These are phyloP conservation scores for Drosophila stalkeri DNA, from an alignment of 2,888 invertebrate species.

Conservation along the genomic window DNA sequence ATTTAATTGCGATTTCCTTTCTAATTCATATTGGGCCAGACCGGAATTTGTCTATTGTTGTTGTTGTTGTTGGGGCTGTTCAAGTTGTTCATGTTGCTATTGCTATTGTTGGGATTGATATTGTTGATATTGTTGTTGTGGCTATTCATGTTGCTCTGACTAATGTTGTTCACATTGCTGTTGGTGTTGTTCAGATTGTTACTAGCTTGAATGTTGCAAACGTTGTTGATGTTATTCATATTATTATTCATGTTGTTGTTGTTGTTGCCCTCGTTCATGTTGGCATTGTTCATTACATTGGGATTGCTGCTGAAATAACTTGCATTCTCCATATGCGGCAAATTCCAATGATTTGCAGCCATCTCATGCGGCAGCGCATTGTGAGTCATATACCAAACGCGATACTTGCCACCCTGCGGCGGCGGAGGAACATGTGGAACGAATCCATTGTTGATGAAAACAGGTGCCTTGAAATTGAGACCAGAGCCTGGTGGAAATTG, in stretches of 20 bases:
- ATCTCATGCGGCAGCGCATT: slow-evolving; percentile 5
- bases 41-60: not conserved
- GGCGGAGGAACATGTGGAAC: not conserved
- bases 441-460: not conserved
- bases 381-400: slow-evolving; percentile 31
- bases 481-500: not conserved
- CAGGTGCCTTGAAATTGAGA: slow-evolving; percentile 18
- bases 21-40: slow-evolving; percentile 10
- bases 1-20: not conserved
- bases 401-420: slow-evolving; percentile 1
- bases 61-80: not conserved
- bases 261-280: not conserved
- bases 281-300: not conserved
- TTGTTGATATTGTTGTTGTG: not conserved
- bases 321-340: slow-evolving; percentile 5
- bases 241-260: not conserved
- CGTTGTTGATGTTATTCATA: not conserved
- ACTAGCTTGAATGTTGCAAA: not conserved
- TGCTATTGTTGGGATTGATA: not conserved
- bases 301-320: not conserved
- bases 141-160: not conserved
- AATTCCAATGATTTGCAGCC: slow-evolving; percentile 4
- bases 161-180: not conserved
- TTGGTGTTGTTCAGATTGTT: not conserved
- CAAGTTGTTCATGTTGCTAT: not conserved